Conservation (phyloP, 2,888 invertebrate genomes). For the Cheilosia variabilis region DNA sequence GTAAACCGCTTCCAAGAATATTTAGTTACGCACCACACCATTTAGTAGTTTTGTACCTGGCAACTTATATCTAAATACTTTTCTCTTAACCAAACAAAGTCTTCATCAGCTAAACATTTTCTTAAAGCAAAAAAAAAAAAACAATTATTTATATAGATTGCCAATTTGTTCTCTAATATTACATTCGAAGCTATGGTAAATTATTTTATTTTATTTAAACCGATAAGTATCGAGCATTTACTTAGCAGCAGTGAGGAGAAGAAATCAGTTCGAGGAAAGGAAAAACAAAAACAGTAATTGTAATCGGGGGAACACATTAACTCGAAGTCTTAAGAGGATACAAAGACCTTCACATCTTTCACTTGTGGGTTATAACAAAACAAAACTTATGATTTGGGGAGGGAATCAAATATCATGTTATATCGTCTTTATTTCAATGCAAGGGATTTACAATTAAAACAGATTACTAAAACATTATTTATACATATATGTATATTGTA, state of each 20-base stretch:
- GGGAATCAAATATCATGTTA: slow-evolving; percentile 36
- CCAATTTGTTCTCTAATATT: slow-evolving; percentile 23
- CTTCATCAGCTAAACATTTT: slow-evolving; percentile 43
- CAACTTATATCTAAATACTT: slow-evolving; percentile 43
- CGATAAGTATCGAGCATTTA: slow-evolving; percentile 67
- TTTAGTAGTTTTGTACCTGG: slow-evolving; percentile 68
- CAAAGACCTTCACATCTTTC: slow-evolving; percentile 34
- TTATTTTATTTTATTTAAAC: slow-evolving; percentile 26
- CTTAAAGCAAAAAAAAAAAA: slow-evolving; percentile 15
- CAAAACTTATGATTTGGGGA: not conserved
- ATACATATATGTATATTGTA: slow-evolving; percentile 54
- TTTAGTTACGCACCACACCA: slow-evolving; percentile 18
- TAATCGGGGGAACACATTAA: slow-evolving; percentile 11
- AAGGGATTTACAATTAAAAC: slow-evolving; percentile 72
- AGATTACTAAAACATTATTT: slow-evolving; percentile 63
- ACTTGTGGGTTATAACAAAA: not conserved
- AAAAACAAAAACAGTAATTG: not conserved
- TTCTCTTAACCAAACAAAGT: slow-evolving; percentile 14
- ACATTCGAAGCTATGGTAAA: slow-evolving; percentile 35
- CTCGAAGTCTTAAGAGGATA: slow-evolving; percentile 15
- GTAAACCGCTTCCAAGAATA: slow-evolving; percentile 35
- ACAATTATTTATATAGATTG: slow-evolving; percentile 35
- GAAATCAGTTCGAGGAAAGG: not conserved
- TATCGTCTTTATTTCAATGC: slow-evolving; percentile 72
- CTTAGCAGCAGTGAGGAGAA: slow-evolving; percentile 37